Evolutionary conservation across 2,797 vertebrate genomes (phyloP).

Genomic region (Poeciliopsis presidionis): DNA sequence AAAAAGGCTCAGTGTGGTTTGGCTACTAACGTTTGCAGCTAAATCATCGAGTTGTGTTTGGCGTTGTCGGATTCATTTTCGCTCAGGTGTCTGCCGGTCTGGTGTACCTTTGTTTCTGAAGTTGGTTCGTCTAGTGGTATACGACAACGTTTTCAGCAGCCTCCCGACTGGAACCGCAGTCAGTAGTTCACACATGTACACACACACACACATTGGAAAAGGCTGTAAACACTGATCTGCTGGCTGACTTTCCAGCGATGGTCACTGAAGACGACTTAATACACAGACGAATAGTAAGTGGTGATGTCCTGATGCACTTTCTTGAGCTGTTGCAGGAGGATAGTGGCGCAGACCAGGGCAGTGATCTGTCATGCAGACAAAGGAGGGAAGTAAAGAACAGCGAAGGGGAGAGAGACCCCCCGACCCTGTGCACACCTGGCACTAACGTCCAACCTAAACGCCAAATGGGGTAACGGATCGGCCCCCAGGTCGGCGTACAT

Average conservation of each 20-base stretch:
- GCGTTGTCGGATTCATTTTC: neutral
- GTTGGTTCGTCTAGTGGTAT: neutral
- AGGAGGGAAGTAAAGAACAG: conserved; percentile 35
- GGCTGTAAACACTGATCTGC: conserved; percentile 17
- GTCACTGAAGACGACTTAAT: conserved; percentile 38
- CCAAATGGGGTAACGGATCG: too few relatives aligned
- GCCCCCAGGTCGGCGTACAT: neutral
- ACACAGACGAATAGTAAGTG: conserved; percentile 27
- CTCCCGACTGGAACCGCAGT: neutral
- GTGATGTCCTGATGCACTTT: neutral
- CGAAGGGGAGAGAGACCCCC: conserved; percentile 3
- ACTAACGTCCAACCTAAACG: neutral
- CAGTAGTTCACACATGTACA: conserved; percentile 12
- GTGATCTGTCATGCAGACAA: conserved; percentile 55
- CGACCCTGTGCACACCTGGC: neutral
- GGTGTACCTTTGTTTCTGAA: neutral
- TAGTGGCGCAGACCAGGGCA: conserved; percentile 47
- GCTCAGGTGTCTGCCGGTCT: neutral
- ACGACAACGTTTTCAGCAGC: neutral
- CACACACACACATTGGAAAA: neutral
- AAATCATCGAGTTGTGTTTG: neutral
- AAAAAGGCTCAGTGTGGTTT: neutral
- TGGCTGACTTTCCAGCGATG: conserved; percentile 21
- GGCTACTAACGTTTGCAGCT: neutral
- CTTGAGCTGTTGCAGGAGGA: conserved; percentile 61